A percentile compares a stretch with the other conserved stretches of the same genome.
Conservation (phyloP, 2,888 invertebrate genomes). For the Cerastis rubricosa region DNA sequence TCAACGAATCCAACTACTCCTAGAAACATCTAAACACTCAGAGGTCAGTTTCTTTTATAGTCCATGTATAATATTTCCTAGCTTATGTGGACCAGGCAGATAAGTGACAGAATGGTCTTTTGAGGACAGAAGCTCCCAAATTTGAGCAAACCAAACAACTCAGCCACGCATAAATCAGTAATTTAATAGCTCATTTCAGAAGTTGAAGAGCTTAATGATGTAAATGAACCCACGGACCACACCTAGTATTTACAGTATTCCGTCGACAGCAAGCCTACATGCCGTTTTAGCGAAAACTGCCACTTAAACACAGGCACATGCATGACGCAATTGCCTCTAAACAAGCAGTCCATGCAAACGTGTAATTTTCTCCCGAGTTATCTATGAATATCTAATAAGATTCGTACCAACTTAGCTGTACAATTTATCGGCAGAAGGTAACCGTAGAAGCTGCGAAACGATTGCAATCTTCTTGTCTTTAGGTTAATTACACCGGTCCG, state of each 20-base stretch:
- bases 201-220: background rate
- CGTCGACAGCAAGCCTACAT: background rate
- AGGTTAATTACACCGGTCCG: no score
- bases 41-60: no score
- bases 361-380: conserved; percentile 50
- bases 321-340: conserved; percentile 37
- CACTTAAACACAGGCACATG: conserved; percentile 20
- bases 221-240: background rate
- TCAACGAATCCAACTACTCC: no score
- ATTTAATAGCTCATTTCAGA: background rate
- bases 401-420: conserved; percentile 25
- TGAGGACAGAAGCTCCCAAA: background rate
- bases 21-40: no score
- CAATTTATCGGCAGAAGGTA: conserved; percentile 23
- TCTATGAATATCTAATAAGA: conserved; percentile 59
- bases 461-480: background rate
- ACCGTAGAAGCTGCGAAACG: conserved; percentile 13
- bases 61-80: no score
- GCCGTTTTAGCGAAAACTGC: conserved; percentile 24
- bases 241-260: background rate
- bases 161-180: background rate
- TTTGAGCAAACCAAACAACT: background rate
- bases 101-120: background rate
- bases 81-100: no score
- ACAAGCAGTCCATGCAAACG: conserved; percentile 52